A percentile compares a stretch with the other conserved stretches of the same genome.
Conservation (phyloP, 2,797 vertebrate species). For the Glyptemys insculpta region DNA sequence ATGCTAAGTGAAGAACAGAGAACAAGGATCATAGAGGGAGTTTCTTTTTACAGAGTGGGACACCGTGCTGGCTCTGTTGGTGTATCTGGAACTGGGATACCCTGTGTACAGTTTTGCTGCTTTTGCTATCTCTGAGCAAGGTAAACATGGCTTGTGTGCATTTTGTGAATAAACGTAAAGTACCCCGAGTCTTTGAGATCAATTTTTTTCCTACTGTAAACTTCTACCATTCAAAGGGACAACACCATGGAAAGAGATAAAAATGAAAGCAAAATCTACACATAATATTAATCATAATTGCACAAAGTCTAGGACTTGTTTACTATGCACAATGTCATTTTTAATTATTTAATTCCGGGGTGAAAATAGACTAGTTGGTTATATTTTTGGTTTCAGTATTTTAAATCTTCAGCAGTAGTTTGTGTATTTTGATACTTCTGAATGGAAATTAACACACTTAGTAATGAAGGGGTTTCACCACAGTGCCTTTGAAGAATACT, state of each 20-base stretch:
- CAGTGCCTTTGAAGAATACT: not conserved
- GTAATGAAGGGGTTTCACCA: not conserved
- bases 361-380: constrained; percentile 2
- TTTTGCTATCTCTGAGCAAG: not conserved
- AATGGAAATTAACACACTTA: not conserved
- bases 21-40: not conserved
- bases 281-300: constrained; percentile 7
- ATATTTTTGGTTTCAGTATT: not conserved
- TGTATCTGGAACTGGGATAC: not conserved
- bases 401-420: not conserved
- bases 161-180: not conserved
- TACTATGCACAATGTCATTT: not conserved
- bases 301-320: not conserved
- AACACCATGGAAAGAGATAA: not conserved
- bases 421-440: not conserved
- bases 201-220: not conserved
- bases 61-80: not conserved
- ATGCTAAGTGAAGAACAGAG: not conserved
- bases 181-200: not conserved
- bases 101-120: not conserved
- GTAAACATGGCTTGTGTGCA: not conserved
- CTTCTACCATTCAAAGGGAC: not conserved
- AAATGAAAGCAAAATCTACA: constrained; percentile 6
- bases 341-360: constrained; percentile 27
- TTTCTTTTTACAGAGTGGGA: not conserved